Base-by-base conservation (phyloP, 2,888 invertebrate genomes). In the Trichogramma dendrolimi region DNA sequence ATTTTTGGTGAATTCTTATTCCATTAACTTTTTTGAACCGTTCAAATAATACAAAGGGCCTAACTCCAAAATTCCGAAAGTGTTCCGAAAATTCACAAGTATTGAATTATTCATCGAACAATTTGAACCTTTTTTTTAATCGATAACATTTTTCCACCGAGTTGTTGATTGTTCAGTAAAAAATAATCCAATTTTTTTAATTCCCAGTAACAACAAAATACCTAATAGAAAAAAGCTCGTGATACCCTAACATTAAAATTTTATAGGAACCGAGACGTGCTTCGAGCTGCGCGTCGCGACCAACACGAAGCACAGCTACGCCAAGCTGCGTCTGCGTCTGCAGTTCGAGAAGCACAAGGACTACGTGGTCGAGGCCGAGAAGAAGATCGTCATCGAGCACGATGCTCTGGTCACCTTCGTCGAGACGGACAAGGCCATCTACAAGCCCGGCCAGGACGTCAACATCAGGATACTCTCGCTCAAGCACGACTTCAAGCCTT, bases 391-490 rank as follows among this genome's bases (percentile, higher is more conserved):
- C 4, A 77, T 86, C 10, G 81, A 84, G 42, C 80, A 83, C n/a
- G 77, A 83, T n/a, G 80, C 83, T 27, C 74, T 81, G 4, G 78
- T 85, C 10, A 75, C 84, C 1, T 80, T 84, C 48, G 77, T 86
- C 0, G 83, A 85, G 67, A 83, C 86, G 0, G 86, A 87, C 67
- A 82, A 85, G 10, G 81, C 83, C 0, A 77, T 85, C 7, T 87
- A 87, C 73, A 80, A 84, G 11, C 84, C 86, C 0, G 85, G 85
- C 0, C 86, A 87, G 60, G 80, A 80, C 5, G 79, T 87, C 50
- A 80, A 82, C 11, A 80, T 83, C n/a, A 78, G 87, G 47, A 76
- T 85, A 0, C 72, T 86, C 5, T 82, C 81, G 4, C 73, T 87
- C 8, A 82, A 82, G 58, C 82, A 84, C 1, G 84, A 86, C 65